Evolutionary conservation across 2,888 invertebrate species (phyloP), one percentile per base, ranked within the genome.

Genomic region (Notodromas monacha): DNA sequence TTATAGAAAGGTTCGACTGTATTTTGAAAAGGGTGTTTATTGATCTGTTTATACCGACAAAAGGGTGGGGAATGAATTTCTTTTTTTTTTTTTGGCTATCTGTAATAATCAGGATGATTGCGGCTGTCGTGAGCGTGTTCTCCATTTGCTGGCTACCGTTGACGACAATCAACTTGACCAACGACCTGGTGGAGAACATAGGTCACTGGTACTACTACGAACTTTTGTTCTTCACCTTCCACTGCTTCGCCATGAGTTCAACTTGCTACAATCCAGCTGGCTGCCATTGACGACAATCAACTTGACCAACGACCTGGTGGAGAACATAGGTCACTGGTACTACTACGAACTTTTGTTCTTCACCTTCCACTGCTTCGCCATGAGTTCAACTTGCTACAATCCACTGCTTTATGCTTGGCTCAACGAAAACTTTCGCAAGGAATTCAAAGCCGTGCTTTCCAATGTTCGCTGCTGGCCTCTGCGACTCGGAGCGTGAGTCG

Each of bases 381-480:
- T 81, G 66, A 70, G 72, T 6, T 76, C 76, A 30, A 77, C 79
- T 2, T 79, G 77, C 39, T 68, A 74, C 15, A 84, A 84, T 48
- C 81, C 81, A 0, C 55, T 84, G 13, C 58, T 81, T 2, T 84
- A 84, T 49, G 84, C 79, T 6, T 77, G 79, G 67, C 55, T 84
- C 40, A 84, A 84, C 47, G 79, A 81, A 40, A 79, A 79, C 50
- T 84, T 84, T 52, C 59, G 70, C 42, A 74, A 72, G 46, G 77
- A 79, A 49, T 79, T 79, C 46, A 63, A 65, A 40, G 70, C 70
- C 47, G 64, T 70, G 21, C n/a, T n/a, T n/a, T n/a, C n/a, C n/a
- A n/a, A n/a, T n/a, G n/a, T n/a, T n/a, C n/a, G n/a, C n/a, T n/a
- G n/a, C n/a, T n/a, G n/a, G n/a, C n/a, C n/a, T n/a, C n/a, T n/a